Percentiles rank a stretch among this genome's conserved stretches.
phyloP scores from a whole-genome alignment of 23 tunicate genomes.

The Ascidia mentula region DNA sequence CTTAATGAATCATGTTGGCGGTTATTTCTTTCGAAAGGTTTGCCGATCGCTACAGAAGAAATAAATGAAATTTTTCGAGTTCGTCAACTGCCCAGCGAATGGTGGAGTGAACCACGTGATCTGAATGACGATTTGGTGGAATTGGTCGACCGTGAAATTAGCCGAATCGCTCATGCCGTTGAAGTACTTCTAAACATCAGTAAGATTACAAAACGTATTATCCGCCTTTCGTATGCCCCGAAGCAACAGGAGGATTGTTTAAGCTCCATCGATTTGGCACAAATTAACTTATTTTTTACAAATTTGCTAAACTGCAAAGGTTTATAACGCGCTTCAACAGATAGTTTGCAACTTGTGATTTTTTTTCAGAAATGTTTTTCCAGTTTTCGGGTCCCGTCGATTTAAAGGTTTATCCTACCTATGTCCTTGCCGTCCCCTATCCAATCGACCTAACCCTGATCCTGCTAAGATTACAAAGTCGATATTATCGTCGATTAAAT shows the following conservation, averaged over 20 bases:
- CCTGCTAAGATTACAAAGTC: constrained; percentile 21
- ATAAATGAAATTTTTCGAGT: constrained; percentile 9
- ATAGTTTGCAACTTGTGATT: too few species aligned
- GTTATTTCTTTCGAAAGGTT: neutral
- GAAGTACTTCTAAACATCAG: constrained; percentile 5
- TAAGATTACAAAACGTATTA: too few species aligned
- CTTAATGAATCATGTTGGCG: too few species aligned
- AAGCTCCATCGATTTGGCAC: too few species aligned
- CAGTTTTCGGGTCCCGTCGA: constrained; percentile 44
- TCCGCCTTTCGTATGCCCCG: too few species aligned
- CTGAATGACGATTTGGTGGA: neutral
- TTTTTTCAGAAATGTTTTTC: constrained; percentile 20
- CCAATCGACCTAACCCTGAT: constrained; percentile 48
- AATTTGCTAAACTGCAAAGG: too few species aligned
- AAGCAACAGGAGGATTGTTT: too few species aligned
- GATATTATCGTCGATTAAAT: constrained; percentile 27
- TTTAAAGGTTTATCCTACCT: constrained; percentile 24
- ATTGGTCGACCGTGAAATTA: neutral
- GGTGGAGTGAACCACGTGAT: constrained; percentile 17
- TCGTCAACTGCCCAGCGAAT: neutral
- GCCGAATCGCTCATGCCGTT: neutral
- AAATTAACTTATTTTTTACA: too few species aligned
- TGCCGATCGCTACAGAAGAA: constrained; percentile 14
- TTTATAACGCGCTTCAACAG: too few species aligned
- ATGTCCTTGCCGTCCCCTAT: constrained; percentile 40